Base-by-base conservation (phyloP, 2,797 vertebrate genomes). In the Salarias fasciatus region DNA sequence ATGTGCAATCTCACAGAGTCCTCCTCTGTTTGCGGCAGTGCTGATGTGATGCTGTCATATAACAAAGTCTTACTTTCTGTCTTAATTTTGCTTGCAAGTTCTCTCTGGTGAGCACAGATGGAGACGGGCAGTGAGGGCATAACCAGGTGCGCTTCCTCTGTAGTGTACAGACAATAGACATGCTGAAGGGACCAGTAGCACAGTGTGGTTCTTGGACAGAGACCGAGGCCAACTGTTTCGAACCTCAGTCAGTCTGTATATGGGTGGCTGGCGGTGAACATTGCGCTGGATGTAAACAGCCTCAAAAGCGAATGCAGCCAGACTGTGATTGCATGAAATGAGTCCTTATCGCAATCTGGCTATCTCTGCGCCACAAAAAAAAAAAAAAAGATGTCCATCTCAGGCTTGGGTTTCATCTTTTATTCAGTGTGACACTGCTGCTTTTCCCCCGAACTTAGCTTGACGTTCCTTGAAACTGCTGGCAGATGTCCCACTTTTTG, bases 101-200 rank as follows among this genome's bases (percentile, higher is more conserved):
- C 93, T 93, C 93, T 92, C 92, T 94, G 93, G 91, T 94, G 93
- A 90, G 92, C 89, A 92, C 92, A 94, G 93, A 94, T 94, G 92
- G 93, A 93, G 90, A 91, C 92, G 86, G 93, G 92, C 80, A 94
- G 93, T 92, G 93, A 93, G 88, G 93, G 92, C 93, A 94, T 93
- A 87, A 93, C 93, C 93, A 94, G 93, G 91, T 93, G 93, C 82
- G 91, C 91, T 87, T 94, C 92, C 87, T 94, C 93, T 94, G 93
- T 89, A 88, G 92, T 91, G 86, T 90, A 94, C 92, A 94, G 71
- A 93, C 91, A 92, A 93, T 89, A 94, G 77, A 93, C 91, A 93
- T 93, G 91, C 92, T 93, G 88, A 93, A 87, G 73, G 86, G 85
- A 90, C 82, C 84, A 91, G 79, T 66, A 87, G 83, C 70, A 89